These are phyloP conservation scores for Netelia inedita DNA, from an alignment of 2,888 invertebrate species.

Conservation along the genomic window DNA sequence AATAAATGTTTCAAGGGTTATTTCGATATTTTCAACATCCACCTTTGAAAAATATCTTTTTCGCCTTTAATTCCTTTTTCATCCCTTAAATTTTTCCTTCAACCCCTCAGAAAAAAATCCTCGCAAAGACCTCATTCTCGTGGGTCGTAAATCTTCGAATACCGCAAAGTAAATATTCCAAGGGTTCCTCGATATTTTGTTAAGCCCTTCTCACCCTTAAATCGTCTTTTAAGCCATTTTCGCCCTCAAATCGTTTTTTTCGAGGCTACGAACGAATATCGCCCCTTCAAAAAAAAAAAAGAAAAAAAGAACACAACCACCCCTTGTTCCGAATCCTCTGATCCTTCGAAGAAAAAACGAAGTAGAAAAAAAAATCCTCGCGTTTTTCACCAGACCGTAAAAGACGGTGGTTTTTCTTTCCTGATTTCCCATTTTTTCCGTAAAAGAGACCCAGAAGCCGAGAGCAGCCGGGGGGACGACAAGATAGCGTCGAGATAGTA, in stretches of 20 bases:
- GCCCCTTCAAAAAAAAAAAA: background rate
- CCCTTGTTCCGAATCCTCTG: background rate
- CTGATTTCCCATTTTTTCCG: constrained; percentile 5
- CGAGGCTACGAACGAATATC: background rate
- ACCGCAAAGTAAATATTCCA: background rate
- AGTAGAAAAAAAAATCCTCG: constrained; percentile 12
- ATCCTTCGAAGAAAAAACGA: background rate
- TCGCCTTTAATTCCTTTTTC: no score
- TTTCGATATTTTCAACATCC: no score
- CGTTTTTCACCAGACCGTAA: background rate
- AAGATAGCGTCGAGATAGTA: constrained; percentile 34
- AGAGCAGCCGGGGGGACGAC: background rate
- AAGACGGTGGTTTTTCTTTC: constrained; percentile 6
- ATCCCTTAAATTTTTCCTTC: background rate
- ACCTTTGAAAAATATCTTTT: no score
- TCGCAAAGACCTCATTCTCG: background rate
- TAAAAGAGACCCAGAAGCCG: constrained; percentile 11
- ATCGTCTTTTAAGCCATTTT: background rate
- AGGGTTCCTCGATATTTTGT: background rate
- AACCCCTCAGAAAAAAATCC: background rate
- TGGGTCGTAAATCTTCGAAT: background rate
- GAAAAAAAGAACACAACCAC: background rate
- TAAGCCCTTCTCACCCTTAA: background rate
- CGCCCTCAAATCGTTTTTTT: background rate
- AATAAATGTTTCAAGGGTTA: no score